Percentiles rank a stretch among this genome's conserved stretches.
Conservation (phyloP, 2,113 vertebrate species). For the Recurvirostra avosetta region DNA sequence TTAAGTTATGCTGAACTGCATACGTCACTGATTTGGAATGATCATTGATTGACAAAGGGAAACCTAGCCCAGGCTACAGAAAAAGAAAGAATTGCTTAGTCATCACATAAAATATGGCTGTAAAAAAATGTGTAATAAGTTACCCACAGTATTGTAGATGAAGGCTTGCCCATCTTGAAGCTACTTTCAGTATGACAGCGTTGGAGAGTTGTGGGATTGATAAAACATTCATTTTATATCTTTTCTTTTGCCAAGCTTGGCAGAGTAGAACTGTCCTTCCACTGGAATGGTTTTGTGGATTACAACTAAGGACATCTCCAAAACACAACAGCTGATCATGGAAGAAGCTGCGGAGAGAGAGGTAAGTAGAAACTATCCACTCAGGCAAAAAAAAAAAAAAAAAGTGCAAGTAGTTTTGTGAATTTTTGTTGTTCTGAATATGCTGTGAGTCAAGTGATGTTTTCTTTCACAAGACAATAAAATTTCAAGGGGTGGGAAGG, state of each 20-base stretch:
- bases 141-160: not conserved
- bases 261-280: constrained; percentile 78
- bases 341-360: constrained; percentile 78
- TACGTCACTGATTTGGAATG: not conserved
- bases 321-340: constrained; percentile 77
- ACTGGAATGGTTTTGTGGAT: constrained; percentile 86
- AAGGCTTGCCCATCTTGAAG: not conserved
- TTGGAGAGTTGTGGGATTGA: not conserved
- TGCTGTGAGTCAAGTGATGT: not conserved
- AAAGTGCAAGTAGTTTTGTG: not conserved
- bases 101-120: not conserved
- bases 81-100: not conserved
- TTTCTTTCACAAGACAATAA: not conserved
- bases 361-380: constrained; percentile 51
- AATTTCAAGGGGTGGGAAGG: not conserved
- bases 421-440: not conserved
- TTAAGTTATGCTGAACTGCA: not conserved
- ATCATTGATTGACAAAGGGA: not conserved
- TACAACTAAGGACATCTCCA: constrained; percentile 75
- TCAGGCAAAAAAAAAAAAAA: fast-evolving
- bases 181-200: not conserved
- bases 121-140: not conserved
- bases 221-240: not conserved
- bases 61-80: not conserved
- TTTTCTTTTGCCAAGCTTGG: constrained; percentile 39